Base-by-base conservation (phyloP, 2,113 vertebrate genomes). In the Hyaena hyaena region DNA sequence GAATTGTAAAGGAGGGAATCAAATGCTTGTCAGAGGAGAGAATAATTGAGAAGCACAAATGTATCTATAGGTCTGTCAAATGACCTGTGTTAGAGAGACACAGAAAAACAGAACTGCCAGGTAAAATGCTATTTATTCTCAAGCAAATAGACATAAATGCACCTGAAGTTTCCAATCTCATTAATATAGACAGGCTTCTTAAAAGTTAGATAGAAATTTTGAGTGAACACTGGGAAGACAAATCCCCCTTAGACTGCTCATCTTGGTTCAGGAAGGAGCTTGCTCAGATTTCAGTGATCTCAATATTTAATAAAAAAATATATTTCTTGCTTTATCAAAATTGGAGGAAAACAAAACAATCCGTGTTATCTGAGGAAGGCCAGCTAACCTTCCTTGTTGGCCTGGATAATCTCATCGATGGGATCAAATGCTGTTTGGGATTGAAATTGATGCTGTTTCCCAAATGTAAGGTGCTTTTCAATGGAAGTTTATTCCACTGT, bases 311-410 rank as follows among this genome's bases (percentile, higher is more conserved):
- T 81, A 2, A 90, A 90, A 74, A 33, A 24, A 0, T 48, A 15
- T 83, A 83, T 88, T 74, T 91, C 43, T 89, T 82, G 16, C 7
- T 94, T 88, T 74, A 94, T 77, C 21, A 68, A 96, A 88, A 89
- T 73, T 48, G 84, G 0, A 90, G 2, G 5, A 19, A 31, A 9
- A 68, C 39, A 16, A 61, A 55, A 17, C 1, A 53, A 61, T 80
- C 19, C 66, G 2, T 11, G 3, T 7, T 82, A 80, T 7, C 53
- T 66, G 14, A 93, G 1, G 5, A 90, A 90, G 15, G 81, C 31
- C 82, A 21, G 5, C 5, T 71, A 80, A 87, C 0, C 0, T 85
- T 94, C 55, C 48, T 6, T 43, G 43, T 73, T 97, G 76, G 2
- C 17, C 33, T 81, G 21, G 31, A 31, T 63, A 86, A 55, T 31